Evolutionary conservation across 2,797 vertebrate species (phyloP).

Genomic region (Cossypha polioptera): DNA sequence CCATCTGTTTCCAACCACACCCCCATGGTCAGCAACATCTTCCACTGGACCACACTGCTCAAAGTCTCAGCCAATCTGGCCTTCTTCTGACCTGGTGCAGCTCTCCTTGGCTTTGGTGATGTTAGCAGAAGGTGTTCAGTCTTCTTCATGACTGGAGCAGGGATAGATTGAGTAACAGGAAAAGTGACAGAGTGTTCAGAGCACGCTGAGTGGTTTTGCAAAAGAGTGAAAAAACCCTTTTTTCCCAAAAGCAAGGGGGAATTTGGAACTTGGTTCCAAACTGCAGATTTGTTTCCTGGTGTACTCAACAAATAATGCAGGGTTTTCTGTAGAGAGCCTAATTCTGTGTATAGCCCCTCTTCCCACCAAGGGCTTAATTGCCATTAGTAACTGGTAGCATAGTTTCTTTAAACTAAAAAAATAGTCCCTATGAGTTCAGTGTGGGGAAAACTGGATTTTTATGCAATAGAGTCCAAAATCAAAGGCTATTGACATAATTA

Average conservation of each 20-base stretch:
- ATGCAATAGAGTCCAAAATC: not conserved
- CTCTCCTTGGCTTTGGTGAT: not conserved
- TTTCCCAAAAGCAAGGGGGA: not conserved
- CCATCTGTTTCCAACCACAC: not conserved
- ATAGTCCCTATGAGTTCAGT: not conserved
- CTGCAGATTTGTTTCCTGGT: not conserved
- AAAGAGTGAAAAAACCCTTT: not conserved
- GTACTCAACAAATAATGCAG: not conserved
- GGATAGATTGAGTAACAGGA: not conserved
- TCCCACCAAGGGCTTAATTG: not conserved
- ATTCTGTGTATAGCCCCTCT: not conserved
- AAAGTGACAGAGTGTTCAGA: not conserved
- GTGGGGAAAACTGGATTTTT: not conserved
- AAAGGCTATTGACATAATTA: not conserved
- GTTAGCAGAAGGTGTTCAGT: not conserved
- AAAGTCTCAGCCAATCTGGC: not conserved
- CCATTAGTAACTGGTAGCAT: not conserved
- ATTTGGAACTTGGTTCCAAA: not conserved
- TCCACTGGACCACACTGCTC: not conserved
- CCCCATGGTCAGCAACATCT: fast-evolving
- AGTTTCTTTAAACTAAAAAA: not conserved
- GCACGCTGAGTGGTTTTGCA: not conserved
- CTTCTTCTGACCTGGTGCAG: not conserved
- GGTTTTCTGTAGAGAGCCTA: not conserved
- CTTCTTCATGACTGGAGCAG: not conserved